phyloP scores from a whole-genome alignment of 2,113 vertebrate species.

The Gambusia holbrooki region DNA sequence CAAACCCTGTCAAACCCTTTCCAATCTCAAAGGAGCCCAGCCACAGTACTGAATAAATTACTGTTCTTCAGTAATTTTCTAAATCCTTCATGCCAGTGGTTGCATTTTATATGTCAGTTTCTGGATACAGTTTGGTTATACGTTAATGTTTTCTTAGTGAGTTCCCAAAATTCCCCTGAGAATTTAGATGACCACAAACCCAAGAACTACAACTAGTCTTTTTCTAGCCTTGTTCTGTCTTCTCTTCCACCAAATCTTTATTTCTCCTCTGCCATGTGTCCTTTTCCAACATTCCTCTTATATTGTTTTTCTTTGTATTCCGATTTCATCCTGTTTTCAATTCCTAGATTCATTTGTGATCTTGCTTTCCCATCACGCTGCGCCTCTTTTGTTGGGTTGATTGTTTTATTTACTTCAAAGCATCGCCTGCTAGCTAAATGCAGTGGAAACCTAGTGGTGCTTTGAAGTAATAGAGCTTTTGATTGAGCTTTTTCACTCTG shows the following conservation, averaged over 20 bases:
- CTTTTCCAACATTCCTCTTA: slow-evolving; percentile 42
- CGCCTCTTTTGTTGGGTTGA: slow-evolving; percentile 49
- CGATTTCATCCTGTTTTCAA: slow-evolving; percentile 51
- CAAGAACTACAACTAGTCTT: slow-evolving; percentile 59
- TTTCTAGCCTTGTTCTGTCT: slow-evolving; percentile 54
- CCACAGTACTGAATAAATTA: slow-evolving; percentile 17
- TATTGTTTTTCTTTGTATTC: slow-evolving; percentile 39
- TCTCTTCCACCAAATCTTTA: slow-evolving; percentile 63
- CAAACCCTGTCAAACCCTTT: slow-evolving; percentile 50
- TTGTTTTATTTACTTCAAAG: slow-evolving; percentile 76
- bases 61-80: slow-evolving; percentile 5
- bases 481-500: slow-evolving; percentile 63
- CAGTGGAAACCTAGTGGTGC: slow-evolving; percentile 52
- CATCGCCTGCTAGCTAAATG: slow-evolving; percentile 57
- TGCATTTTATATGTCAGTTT: slow-evolving; percentile 53
- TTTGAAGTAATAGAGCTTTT: slow-evolving; percentile 75
- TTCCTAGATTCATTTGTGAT: slow-evolving; percentile 45
- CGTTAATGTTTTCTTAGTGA: slow-evolving; percentile 9
- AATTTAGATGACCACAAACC: slow-evolving; percentile 73
- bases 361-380: slow-evolving; percentile 31
- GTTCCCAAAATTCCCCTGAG: slow-evolving; percentile 45
- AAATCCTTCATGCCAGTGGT: slow-evolving; percentile 9
- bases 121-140: slow-evolving; percentile 20
- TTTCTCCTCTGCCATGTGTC: slow-evolving; percentile 55
- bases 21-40: slow-evolving; percentile 26